A percentile compares a stretch with the other conserved stretches of the same genome.
phyloP scores from a whole-genome alignment of 1,140 invertebrate species.

The Drosophila subpulchrella region DNA sequence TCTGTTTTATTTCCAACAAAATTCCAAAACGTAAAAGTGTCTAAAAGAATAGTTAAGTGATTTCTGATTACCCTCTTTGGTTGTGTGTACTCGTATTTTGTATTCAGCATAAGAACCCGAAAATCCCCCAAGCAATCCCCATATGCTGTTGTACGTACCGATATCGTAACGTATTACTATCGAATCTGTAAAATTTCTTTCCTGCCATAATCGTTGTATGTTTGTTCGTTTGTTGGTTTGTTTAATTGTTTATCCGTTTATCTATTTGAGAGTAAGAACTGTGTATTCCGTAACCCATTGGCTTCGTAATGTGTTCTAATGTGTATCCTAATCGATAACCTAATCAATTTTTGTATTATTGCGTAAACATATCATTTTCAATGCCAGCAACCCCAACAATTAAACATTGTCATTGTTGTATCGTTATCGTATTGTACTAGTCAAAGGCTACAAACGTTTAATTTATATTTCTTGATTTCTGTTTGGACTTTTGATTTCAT shows the following conservation, averaged over 20 bases:
- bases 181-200: slow-evolving; percentile 47
- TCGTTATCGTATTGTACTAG: slow-evolving; percentile 24
- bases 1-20: slow-evolving; percentile 29
- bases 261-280: slow-evolving; percentile 70
- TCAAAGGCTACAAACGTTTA: slow-evolving; percentile 30
- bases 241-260: slow-evolving; percentile 48
- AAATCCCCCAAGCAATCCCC: slow-evolving; percentile 2
- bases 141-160: slow-evolving; percentile 40
- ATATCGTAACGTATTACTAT: slow-evolving; percentile 43
- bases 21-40: slow-evolving; percentile 32
- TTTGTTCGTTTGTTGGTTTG: slow-evolving; percentile 69
- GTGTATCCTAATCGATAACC: slow-evolving; percentile 42
- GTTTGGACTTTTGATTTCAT: slow-evolving; percentile 9
- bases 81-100: slow-evolving; percentile 35
- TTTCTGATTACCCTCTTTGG: slow-evolving; percentile 1
- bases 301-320: slow-evolving; percentile 76
- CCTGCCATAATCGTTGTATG: slow-evolving; percentile 78
- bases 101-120: slow-evolving; percentile 39
- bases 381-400: slow-evolving; percentile 15
- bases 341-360: slow-evolving; percentile 38
- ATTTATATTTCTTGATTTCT: slow-evolving; percentile 8
- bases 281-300: slow-evolving; percentile 72
- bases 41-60: slow-evolving; percentile 25
- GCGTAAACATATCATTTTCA: slow-evolving; percentile 31
- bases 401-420: slow-evolving; percentile 31